Base-by-base conservation (phyloP, 2,888 invertebrate species). In the Brachypalpus laphriformis region DNA sequence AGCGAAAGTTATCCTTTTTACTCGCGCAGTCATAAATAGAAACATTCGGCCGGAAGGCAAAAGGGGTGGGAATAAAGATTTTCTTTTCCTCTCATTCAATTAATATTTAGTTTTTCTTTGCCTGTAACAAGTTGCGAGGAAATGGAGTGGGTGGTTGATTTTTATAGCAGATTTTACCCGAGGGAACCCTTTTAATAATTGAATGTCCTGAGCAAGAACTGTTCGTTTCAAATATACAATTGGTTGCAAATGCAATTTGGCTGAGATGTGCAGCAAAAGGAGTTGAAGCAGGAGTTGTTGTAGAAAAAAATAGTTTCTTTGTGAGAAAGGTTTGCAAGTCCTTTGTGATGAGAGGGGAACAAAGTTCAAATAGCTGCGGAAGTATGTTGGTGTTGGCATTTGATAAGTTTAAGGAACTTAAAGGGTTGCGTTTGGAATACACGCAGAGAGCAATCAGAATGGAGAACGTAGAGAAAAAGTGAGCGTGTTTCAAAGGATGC, bases 131-230 rank as follows among this genome's bases (percentile, higher is more conserved):
- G 28, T 28, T 25, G 40, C 14, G 42, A 47, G n/a, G 16, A 63
- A 63, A 16, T 11, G 18, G 6, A 63, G 40, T 45, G 25, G 28
- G 28, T 45, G n/a, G 31, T 28, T 28, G 61, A 45, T 14, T 25
- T 25, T 34, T 37, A 14, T 11, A 49, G 28, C 14, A 22, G 51
- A 18, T 34, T 18, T 49, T 22, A 49, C 22, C 14, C 22, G 4
- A 28, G 37, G 51, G 20, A 18, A 34, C n/a, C 59, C 59, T 57
- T 71, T 71, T 47, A 59, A 71, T 71, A 71, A 59, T 57, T 47
- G 57, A 47, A 59, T 28, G 16, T 59, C 57, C 47, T 34, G 7
- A 16, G 45, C 42, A 7, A 14, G n/a, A 34, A 49, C 18, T 20
- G 49, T 66, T 66, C 51, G 14, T 22, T 63, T 22, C 49, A 18